Percentiles rank a stretch among this genome's conserved stretches.
Conservation (phyloP, 92 coral and sea anemone species). For the Phymanthus crucifer region DNA sequence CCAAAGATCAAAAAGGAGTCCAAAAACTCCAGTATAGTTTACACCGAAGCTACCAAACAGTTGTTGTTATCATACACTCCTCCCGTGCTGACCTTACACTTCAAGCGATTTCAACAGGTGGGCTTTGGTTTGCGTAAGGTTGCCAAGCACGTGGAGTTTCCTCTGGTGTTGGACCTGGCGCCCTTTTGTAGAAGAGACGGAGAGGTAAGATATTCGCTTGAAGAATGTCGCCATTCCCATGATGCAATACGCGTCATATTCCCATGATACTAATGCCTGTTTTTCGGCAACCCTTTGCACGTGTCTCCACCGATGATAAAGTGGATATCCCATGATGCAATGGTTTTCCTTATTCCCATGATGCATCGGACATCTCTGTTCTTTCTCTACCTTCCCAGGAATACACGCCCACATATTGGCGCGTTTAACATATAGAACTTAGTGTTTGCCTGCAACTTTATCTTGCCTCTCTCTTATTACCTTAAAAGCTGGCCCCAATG, state of each 20-base stretch:
- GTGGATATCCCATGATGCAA: not conserved
- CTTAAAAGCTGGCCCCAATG: no score
- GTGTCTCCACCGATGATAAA: no score
- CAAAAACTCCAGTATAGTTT: slow-evolving; percentile 36
- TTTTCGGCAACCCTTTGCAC: no score
- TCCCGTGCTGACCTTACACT: slow-evolving; percentile 88
- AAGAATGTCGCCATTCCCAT: no score
- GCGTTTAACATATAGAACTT: no score
- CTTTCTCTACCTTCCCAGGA: no score
- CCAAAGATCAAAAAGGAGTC: slow-evolving; percentile 27
- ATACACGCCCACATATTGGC: no score
- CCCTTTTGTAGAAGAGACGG: slow-evolving; percentile 87
- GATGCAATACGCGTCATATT: not conserved
- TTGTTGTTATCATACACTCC: slow-evolving; percentile 82
- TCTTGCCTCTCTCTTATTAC: no score
- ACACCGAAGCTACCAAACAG: slow-evolving; percentile 94
- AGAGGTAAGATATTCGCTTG: slow-evolving; percentile 47
- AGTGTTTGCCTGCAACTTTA: no score
- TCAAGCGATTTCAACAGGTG: slow-evolving; percentile 94
- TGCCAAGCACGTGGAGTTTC: slow-evolving; percentile 89
- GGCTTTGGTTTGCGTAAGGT: slow-evolving; percentile 78
- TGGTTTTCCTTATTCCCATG: not conserved
- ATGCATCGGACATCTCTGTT: no score
- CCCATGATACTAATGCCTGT: not conserved
- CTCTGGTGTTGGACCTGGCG: slow-evolving; percentile 76